These are phyloP conservation scores for Oncorhynchus kisutch DNA, from an alignment of 2,113 vertebrate species.

Conservation along the genomic window DNA sequence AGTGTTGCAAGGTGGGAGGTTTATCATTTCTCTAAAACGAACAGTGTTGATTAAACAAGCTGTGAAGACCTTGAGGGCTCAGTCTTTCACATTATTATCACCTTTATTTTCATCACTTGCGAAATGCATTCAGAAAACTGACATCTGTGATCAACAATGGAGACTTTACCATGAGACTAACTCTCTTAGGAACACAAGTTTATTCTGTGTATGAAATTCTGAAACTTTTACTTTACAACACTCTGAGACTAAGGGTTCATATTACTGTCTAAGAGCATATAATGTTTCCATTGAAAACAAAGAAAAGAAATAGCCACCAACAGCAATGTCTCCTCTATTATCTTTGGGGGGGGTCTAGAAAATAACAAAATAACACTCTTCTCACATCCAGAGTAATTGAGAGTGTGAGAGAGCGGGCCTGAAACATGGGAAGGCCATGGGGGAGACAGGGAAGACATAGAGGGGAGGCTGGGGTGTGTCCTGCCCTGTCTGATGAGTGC, in stretches of 20 bases:
- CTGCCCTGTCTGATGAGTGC: conserved; percentile 21
- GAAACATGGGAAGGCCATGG: not conserved
- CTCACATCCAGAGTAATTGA: not conserved
- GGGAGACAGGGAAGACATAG: conserved; percentile 3
- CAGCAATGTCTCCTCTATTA: not conserved
- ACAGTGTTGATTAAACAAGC: conserved; percentile 52
- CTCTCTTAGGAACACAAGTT: not conserved
- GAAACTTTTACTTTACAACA: not conserved
- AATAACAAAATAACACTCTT: not conserved
- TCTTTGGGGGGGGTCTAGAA: not conserved
- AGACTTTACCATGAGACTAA: not conserved
- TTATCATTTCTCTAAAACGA: conserved; percentile 30
- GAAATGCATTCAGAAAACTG: conserved; percentile 16
- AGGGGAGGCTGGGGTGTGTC: not conserved
- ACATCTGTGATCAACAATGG: not conserved
- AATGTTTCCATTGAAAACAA: not conserved
- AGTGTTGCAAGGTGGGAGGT: not conserved
- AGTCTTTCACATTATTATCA: conserved; percentile 61
- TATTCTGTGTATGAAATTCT: not conserved
- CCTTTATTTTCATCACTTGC: conserved; percentile 42
- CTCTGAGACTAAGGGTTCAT: not conserved
- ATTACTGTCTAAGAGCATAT: not conserved
- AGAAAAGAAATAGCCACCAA: not conserved
- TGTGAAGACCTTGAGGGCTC: conserved; percentile 17
- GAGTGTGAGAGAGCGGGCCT: not conserved